These are phyloP conservation scores for Cardiocondyla obscurior DNA, from an alignment of 1,140 invertebrate genomes.

Conservation along the genomic window DNA sequence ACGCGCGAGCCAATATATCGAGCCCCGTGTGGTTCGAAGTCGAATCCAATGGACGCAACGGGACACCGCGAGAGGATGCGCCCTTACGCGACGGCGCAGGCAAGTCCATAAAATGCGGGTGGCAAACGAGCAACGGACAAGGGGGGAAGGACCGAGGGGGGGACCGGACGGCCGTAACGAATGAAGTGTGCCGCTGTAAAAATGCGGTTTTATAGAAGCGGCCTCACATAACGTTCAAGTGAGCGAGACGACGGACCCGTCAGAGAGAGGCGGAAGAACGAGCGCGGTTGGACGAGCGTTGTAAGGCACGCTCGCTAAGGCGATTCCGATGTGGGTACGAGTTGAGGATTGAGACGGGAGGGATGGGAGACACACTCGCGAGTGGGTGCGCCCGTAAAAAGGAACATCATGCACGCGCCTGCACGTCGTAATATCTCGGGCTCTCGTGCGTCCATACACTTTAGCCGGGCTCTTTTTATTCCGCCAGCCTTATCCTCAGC, in stretches of 20 bases:
- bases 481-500: slow-evolving; percentile 13
- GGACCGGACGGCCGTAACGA: slow-evolving; percentile 65
- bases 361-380: slow-evolving; percentile 20
- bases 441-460: slow-evolving; percentile 63
- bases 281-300: slow-evolving; percentile 8
- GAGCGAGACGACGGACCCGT: slow-evolving; percentile 69
- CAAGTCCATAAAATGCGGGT: slow-evolving; percentile 72
- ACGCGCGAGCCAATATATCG: slow-evolving; percentile 13
- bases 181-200: slow-evolving; percentile 77
- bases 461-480: slow-evolving; percentile 61
- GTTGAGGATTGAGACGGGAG: background rate
- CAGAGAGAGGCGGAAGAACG: slow-evolving; percentile 12
- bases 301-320: background rate
- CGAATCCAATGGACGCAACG: slow-evolving; percentile 16
- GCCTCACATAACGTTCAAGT: slow-evolving; percentile 71
- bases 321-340: background rate
- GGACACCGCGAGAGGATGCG: slow-evolving; percentile 21
- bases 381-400: slow-evolving; percentile 75
- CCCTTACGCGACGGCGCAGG: slow-evolving; percentile 46
- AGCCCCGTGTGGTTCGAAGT: background rate
- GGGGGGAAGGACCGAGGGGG: background rate
- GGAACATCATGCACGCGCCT: slow-evolving; percentile 73
- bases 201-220: slow-evolving; percentile 78
- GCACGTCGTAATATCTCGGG: slow-evolving; percentile 71
- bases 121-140: slow-evolving; percentile 56